These are phyloP conservation scores for Meteorus colon DNA, from an alignment of 2,888 invertebrate species.

Conservation along the genomic window DNA sequence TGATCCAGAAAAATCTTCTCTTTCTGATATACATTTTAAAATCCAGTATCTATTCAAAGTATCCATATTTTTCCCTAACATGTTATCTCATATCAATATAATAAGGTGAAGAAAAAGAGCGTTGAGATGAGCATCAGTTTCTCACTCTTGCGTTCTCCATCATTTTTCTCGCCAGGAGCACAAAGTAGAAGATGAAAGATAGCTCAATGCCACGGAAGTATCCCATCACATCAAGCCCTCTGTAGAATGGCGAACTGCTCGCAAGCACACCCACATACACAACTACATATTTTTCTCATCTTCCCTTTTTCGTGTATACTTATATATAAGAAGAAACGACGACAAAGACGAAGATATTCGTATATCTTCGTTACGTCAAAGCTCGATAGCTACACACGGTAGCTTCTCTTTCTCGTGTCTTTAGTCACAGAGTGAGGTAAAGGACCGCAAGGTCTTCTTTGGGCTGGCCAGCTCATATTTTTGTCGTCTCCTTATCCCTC, in stretches of 20 bases:
- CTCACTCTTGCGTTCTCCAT: slow-evolving; percentile 34
- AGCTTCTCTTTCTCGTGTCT: slow-evolving; percentile 17
- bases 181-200: slow-evolving; percentile 59
- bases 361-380: slow-evolving; percentile 57
- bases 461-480: slow-evolving; percentile 46
- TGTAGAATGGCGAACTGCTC: slow-evolving; percentile 13
- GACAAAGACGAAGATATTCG: slow-evolving; percentile 48
- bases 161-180: slow-evolving; percentile 51
- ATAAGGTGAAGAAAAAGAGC: slow-evolving; percentile 13
- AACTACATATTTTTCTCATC: slow-evolving; percentile 24
- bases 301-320: slow-evolving; percentile 9
- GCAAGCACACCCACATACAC: not conserved
- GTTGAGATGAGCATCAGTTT: slow-evolving; percentile 27
- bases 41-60: not conserved
- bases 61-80: not conserved
- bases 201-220: slow-evolving; percentile 47
- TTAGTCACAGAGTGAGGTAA: slow-evolving; percentile 14
- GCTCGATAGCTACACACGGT: not conserved
- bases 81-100: slow-evolving; percentile 7
- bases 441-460: slow-evolving; percentile 42
- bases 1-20: too few relatives aligned
- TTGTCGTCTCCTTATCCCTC: slow-evolving; percentile 36
- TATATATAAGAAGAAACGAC: not conserved
- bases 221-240: slow-evolving; percentile 36
- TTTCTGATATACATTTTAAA: not conserved